phyloP scores from a whole-genome alignment of 2,113 vertebrate genomes.

The Poicephalus gulielmi region DNA sequence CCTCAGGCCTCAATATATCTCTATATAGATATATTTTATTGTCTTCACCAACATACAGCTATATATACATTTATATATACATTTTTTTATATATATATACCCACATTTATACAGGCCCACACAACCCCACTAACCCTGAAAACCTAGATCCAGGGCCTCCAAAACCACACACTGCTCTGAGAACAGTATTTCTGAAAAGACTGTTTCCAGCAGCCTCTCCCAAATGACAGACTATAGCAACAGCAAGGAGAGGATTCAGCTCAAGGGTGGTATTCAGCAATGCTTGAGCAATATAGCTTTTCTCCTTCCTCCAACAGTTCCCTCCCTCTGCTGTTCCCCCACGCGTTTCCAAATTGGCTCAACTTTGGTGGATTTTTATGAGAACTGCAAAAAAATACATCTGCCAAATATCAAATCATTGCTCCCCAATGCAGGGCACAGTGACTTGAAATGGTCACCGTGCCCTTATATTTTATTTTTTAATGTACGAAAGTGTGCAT shows the following conservation, averaged over 20 bases:
- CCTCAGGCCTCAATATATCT: background rate
- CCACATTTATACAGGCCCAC: background rate
- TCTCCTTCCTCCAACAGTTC: background rate
- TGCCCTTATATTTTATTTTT: background rate
- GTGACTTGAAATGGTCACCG: background rate
- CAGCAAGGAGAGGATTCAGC: background rate
- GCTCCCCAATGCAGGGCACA: background rate
- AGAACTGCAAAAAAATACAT: background rate
- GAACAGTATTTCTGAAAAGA: background rate
- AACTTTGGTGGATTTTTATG: background rate
- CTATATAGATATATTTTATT: background rate
- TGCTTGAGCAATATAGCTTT: background rate
- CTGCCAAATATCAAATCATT: background rate
- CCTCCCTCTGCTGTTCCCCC: background rate
- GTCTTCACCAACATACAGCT: background rate
- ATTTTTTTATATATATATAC: too few relatives aligned
- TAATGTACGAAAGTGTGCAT: background rate
- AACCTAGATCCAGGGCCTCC: background rate
- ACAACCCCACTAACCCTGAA: background rate
- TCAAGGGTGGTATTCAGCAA: background rate
- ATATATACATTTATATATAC: rapidly evolving
- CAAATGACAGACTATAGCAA: background rate
- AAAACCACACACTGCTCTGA: background rate
- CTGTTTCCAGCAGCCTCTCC: background rate
- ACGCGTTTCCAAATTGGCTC: background rate